A percentile compares a stretch with the other conserved stretches of the same genome.
Evolutionary conservation across 1,140 invertebrate species (phyloP).

Genomic region (Luehdorfia chinensis): DNA sequence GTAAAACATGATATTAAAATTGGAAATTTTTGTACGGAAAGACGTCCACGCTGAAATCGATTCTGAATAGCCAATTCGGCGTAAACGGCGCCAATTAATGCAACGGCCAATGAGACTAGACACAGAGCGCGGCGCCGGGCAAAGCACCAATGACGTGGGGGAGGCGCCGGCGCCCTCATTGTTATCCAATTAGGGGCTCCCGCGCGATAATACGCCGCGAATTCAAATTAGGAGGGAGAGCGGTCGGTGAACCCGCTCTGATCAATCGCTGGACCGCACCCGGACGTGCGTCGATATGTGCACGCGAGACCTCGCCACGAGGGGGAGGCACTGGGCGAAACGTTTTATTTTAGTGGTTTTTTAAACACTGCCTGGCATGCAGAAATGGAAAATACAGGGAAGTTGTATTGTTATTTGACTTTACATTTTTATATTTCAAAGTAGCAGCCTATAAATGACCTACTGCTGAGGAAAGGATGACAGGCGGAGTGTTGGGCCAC

Average conservation of each 20-base stretch:
- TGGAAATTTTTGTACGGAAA: too few species aligned
- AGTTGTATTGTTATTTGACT: too few species aligned
- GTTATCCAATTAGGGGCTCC: constrained; percentile 71
- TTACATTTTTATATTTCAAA: too few species aligned
- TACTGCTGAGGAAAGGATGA: too few species aligned
- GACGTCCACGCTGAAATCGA: too few species aligned
- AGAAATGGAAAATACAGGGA: too few species aligned
- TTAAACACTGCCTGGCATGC: too few species aligned
- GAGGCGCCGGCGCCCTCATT: constrained; percentile 61
- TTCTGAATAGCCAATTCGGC: neutral
- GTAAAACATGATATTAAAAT: too few species aligned
- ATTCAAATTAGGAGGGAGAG: constrained; percentile 71
- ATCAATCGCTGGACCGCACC: constrained; percentile 59
- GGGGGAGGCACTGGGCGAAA: too few species aligned
- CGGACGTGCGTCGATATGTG: constrained; percentile 29
- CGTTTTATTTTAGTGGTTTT: neutral
- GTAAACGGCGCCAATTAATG: constrained; percentile 11
- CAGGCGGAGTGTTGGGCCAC: too few species aligned
- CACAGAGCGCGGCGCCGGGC: constrained; percentile 14
- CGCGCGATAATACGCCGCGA: constrained; percentile 67
- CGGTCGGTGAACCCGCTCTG: constrained; percentile 58
- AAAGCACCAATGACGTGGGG: constrained; percentile 32
- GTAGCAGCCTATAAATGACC: too few species aligned
- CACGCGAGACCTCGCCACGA: neutral
- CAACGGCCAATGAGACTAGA: neutral